Evolutionary conservation across 2,797 vertebrate species (phyloP), one percentile per base, ranked within the genome.

Genomic region (Muscicapa comitata): DNA sequence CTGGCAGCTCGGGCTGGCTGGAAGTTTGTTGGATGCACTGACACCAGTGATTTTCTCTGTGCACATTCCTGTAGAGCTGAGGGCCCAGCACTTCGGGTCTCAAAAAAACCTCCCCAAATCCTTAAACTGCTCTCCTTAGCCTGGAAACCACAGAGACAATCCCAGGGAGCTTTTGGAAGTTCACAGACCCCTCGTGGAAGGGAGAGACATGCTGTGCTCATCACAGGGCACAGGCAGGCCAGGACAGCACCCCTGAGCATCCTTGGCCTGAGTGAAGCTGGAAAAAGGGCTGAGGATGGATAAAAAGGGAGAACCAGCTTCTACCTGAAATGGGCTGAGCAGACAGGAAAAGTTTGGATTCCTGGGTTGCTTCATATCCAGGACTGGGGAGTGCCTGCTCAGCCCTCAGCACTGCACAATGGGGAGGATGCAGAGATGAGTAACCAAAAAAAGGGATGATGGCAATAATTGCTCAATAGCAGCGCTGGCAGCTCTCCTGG

Each of bases 21-120:
- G n/a, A 33, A 51, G 48, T 35, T 35, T 42, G 17, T 0, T 6
- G 48, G 20, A 18, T 5, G 10, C 31, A 4, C 57, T 13, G 11
- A n/a, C 2, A 3, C 1, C 72, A 18, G 9, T 2, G 38, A 5
- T 37, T 20, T 0, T 26, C 3, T 11, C 29, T 16, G 20, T 28
- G 54, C 50, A 21, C 14, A 2, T 0, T 45, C 4, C 66, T 31
- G 40, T 5, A 14, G 21, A 13, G 54, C 38, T 10, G 35, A 82
- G 82, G 37, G 61, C 24, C 4, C 53, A 1, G 9, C 17, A 20
- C 4, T 31, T 61, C 2, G 10, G 3, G 42, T 59, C 72, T 57
- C 31, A 76, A 87, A 40, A 14, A 14, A 13, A 0, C 38, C 11
- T 38, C 57, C 57, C 33, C 67, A 54, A 82, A 13, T 18, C 38